phyloP scores from a whole-genome alignment of 2,888 invertebrate genomes.

The Eudemis profundana region DNA sequence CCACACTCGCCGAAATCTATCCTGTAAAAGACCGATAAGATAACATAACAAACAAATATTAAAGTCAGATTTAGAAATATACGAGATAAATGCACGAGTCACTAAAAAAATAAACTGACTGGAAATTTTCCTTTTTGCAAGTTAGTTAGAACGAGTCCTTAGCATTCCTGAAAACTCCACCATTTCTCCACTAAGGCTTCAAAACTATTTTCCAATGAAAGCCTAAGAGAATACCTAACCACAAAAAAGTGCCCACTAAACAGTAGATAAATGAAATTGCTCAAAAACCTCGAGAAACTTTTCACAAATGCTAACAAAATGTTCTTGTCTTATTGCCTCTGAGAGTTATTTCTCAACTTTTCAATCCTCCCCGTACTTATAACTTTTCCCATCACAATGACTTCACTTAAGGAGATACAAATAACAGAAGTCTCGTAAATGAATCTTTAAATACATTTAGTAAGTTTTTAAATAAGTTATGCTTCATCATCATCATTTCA shows the following conservation, averaged over 20 bases:
- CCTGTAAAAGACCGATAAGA: too few species aligned
- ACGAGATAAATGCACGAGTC: too few species aligned
- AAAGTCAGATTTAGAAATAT: too few species aligned
- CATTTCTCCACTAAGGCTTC: slow-evolving; percentile 2
- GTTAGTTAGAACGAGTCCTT: too few species aligned
- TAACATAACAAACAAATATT: too few species aligned
- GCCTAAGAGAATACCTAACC: slow-evolving; percentile 21
- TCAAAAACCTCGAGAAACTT: slow-evolving; percentile 60
- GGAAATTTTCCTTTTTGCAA: too few species aligned
- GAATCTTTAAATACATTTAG: slow-evolving; percentile 50
- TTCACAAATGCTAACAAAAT: slow-evolving; percentile 70
- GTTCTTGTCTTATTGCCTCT: slow-evolving; percentile 65
- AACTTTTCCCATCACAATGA: slow-evolving; percentile 78
- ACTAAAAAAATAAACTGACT: neutral
- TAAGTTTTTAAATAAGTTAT: neutral
- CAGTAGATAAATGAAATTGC: slow-evolving; percentile 44
- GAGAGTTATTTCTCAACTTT: slow-evolving; percentile 71
- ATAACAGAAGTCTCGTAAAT: slow-evolving; percentile 64
- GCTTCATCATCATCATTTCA: too few species aligned
- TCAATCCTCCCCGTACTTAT: slow-evolving; percentile 71
- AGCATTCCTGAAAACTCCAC: neutral
- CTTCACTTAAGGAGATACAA: slow-evolving; percentile 71
- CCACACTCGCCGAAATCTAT: too few species aligned
- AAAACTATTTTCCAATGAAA: slow-evolving; percentile 22
- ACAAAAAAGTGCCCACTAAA: slow-evolving; percentile 33